Evolutionary conservation across 2,797 vertebrate genomes (phyloP).

Genomic region (Leptodactylus fallax): DNA sequence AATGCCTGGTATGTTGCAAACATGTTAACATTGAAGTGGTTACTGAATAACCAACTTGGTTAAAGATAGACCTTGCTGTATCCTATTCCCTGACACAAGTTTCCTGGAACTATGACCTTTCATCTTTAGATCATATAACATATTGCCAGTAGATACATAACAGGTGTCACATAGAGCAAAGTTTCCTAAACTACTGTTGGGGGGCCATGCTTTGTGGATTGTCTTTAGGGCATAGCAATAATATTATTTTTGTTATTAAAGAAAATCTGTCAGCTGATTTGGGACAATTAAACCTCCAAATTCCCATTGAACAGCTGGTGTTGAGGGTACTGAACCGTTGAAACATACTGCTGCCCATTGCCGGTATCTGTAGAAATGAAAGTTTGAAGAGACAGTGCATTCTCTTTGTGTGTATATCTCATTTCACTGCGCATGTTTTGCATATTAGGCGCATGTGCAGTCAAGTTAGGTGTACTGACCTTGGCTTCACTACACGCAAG

Average conservation of each 20-base stretch:
- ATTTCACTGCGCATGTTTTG: too few relatives aligned
- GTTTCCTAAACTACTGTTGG: neutral
- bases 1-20: neutral
- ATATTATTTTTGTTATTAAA: neutral
- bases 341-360: too few relatives aligned
- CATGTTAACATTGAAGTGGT: slow-evolving; percentile 6
- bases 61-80: slow-evolving; percentile 32
- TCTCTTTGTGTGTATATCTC: too few relatives aligned
- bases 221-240: neutral
- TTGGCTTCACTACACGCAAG: too few relatives aligned
- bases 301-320: too few relatives aligned
- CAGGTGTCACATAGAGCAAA: neutral
- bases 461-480: too few relatives aligned
- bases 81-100: neutral
- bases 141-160: neutral
- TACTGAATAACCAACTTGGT: slow-evolving; percentile 28
- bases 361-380: too few relatives aligned
- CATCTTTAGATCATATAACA: neutral
- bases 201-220: neutral
- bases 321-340: too few relatives aligned
- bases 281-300: too few relatives aligned
- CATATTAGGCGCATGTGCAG: too few relatives aligned
- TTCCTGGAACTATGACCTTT: slow-evolving; percentile 11
- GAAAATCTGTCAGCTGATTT: too few relatives aligned
- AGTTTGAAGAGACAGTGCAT: too few relatives aligned